Evolutionary conservation across 2,797 vertebrate species (phyloP), one percentile per base, ranked within the genome.

Genomic region (Sardinella longiceps): DNA sequence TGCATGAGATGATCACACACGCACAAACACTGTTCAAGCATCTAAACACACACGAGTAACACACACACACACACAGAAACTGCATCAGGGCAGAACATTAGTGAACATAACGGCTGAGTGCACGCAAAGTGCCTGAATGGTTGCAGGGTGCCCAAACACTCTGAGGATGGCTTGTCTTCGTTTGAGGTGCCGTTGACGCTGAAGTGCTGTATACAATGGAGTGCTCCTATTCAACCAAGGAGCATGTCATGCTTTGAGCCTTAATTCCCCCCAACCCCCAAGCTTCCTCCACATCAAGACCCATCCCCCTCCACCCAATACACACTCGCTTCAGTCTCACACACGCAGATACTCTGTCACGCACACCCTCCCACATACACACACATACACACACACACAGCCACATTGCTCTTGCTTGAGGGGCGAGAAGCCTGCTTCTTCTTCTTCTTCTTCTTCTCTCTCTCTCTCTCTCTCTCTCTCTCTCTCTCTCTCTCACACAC

Each of bases 301-400:
- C 51, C 51, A 53, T 3, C 51, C 0, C 50, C 48, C 58, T 58
- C 66, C 18, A 25, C 63, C 48, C 83, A 48, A 48, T 48, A 48
- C 46, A 48, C 83, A 81, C 84, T 86, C 85, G 53, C 50, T 82
- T 56, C 83, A n/a, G 80, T 82, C 77, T 81, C 86, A 85, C 87
- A 84, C 86, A 84, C 39, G 48, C 86, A 39, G 66, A 80, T 82
- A 88, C 88, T 84, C 88, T 89, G 87, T 87, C 86, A 84, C 89
- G 88, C 74, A 80, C 87, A 88, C 81, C 83, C 85, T 43, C 43
- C 46, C 46, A 48, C n/a, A n/a, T n/a, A 81, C 66, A 83, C 74
- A 80, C 51, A 87, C 89, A 88, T 50, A 80, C 33, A 82, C 45
- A 85, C 33, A 82, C 50, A 48, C 50, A 48, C 51, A 66, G 14